A percentile compares a stretch with the other conserved stretches of the same genome.
These are phyloP conservation scores for Sicus ferrugineus DNA, from an alignment of 2,888 invertebrate genomes.

Conservation along the genomic window DNA sequence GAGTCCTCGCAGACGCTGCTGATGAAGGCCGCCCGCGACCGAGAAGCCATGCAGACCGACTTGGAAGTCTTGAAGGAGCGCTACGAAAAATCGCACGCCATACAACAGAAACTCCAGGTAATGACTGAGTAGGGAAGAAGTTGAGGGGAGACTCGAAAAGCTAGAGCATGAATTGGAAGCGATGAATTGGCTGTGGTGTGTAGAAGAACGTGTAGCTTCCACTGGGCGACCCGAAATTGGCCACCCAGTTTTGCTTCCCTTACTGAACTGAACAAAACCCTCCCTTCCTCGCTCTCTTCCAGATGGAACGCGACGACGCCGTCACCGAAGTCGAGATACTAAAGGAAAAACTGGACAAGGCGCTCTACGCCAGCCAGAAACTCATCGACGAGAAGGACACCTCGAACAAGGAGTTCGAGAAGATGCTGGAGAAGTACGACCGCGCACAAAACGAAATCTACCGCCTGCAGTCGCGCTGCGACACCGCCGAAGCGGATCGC, in stretches of 20 bases:
- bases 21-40: constrained; percentile 82
- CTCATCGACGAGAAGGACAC: constrained; percentile 87
- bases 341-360: constrained; percentile 90
- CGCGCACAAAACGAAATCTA: constrained; percentile 91
- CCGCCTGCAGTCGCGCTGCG: constrained; percentile 86
- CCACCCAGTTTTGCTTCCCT: no score
- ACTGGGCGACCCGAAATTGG: no score
- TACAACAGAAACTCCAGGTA: constrained; percentile 85
- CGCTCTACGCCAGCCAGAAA: constrained; percentile 82
- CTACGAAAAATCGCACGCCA: constrained; percentile 85
- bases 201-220: no score
- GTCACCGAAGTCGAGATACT: constrained; percentile 84
- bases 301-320: constrained; percentile 88
- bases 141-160: constrained; percentile 27
- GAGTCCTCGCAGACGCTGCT: constrained; percentile 84
- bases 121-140: constrained; percentile 34
- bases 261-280: background rate
- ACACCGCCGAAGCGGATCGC: constrained; percentile 86
- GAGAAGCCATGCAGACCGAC: constrained; percentile 85
- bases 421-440: constrained; percentile 91
- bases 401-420: constrained; percentile 89
- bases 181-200: constrained; percentile 53
- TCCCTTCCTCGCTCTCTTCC: no score
- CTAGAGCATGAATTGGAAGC: constrained; percentile 38
- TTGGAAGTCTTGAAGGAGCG: constrained; percentile 85